Percentiles rank a stretch among this genome's conserved stretches.
phyloP scores from a whole-genome alignment of 2,797 vertebrate genomes.

The Rhabdophis nuchalis region DNA sequence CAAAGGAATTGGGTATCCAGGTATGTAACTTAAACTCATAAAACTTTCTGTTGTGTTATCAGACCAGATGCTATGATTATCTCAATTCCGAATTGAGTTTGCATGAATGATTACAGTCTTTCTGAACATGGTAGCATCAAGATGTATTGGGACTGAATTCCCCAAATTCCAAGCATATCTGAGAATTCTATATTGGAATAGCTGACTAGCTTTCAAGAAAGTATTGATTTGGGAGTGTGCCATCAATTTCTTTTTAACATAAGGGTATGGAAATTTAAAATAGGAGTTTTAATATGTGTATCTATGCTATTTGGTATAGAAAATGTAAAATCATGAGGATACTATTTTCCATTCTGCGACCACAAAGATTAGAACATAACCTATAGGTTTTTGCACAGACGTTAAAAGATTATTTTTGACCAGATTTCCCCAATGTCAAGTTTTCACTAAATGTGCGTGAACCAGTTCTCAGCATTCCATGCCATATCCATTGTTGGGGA shows the following conservation, averaged over 20 bases:
- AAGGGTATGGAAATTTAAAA: neutral
- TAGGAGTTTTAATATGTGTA: neutral
- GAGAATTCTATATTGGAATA: neutral
- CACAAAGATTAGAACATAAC: neutral
- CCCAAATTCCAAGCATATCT: neutral
- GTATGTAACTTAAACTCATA: slow-evolving; percentile 64
- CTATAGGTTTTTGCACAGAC: neutral
- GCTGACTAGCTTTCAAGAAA: neutral
- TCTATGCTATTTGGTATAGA: neutral
- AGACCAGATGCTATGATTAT: neutral
- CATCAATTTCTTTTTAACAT: neutral
- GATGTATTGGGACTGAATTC: neutral
- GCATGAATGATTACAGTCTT: neutral
- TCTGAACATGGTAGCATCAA: neutral
- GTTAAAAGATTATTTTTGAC: neutral
- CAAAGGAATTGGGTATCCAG: slow-evolving; percentile 96
- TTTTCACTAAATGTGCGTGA: neutral
- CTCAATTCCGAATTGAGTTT: neutral
- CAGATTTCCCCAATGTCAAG: neutral
- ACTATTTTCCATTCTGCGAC: neutral
- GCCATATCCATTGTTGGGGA: neutral
- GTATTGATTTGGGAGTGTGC: neutral
- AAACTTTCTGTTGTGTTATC: neutral
- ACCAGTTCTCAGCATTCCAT: neutral
- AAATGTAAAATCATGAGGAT: neutral